These are phyloP conservation scores for Sinocyclocheilus rhinocerous DNA, from an alignment of 2,113 vertebrate genomes.

Conservation along the genomic window DNA sequence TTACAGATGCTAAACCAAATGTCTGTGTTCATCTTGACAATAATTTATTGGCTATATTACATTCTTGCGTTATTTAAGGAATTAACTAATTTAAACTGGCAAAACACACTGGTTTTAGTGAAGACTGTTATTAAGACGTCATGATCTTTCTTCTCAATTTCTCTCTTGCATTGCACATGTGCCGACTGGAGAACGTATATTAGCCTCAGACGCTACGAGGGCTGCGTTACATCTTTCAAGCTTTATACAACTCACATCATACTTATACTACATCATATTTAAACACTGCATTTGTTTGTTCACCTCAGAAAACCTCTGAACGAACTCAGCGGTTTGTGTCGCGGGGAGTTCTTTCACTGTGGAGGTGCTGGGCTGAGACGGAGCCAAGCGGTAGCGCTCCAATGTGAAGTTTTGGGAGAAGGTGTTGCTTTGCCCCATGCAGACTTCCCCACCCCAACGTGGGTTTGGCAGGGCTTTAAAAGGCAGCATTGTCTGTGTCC, in stretches of 20 bases:
- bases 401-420: slow-evolving; percentile 75
- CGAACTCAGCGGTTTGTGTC: slow-evolving; percentile 2
- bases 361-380: slow-evolving; percentile 27
- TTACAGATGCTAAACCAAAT: background rate
- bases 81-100: background rate
- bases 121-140: background rate
- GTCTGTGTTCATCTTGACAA: background rate
- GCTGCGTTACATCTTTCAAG: background rate
- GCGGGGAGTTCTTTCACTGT: background rate
- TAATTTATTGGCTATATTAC: too few relatives aligned
- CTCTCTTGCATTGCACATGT: background rate
- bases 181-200: slow-evolving; percentile 12
- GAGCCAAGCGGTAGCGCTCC: slow-evolving; percentile 52
- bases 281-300: background rate
- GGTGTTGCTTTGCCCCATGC: slow-evolving; percentile 71
- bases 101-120: background rate
- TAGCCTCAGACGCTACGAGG: background rate
- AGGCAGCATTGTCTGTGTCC: slow-evolving; percentile 71
- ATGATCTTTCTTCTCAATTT: background rate
- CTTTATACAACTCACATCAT: background rate
- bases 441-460: slow-evolving; percentile 70
- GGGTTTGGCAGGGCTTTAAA: slow-evolving; percentile 72
- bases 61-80: background rate
- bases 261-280: background rate
- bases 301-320: slow-evolving; percentile 45